Evolutionary conservation across 2,888 invertebrate species (phyloP).

Genomic region (Drosophila suboccidentalis): DNA sequence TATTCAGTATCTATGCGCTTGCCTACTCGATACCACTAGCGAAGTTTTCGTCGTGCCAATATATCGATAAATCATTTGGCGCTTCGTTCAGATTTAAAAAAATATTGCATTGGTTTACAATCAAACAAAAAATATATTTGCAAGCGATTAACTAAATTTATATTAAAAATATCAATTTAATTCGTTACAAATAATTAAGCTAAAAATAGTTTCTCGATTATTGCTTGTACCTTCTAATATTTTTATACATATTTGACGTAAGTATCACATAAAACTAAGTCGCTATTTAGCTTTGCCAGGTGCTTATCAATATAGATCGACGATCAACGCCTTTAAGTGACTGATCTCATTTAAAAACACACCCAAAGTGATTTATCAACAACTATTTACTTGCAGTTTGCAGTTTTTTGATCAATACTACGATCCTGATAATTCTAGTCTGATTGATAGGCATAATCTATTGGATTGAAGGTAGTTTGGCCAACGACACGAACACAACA

Average conservation of each 20-base stretch:
- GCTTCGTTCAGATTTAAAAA: neutral
- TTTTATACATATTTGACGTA: neutral
- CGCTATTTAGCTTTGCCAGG: neutral
- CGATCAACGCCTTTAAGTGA: conserved; percentile 10
- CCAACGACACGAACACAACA: conserved; percentile 39
- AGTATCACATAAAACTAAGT: neutral
- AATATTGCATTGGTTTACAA: neutral
- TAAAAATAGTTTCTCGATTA: neutral
- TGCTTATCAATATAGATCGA: conserved; percentile 1
- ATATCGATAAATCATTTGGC: conserved; percentile 11
- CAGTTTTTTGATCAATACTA: conserved; percentile 1
- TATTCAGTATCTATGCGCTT: too few relatives aligned
- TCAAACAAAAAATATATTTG: neutral
- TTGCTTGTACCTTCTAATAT: neutral
- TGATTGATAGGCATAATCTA: conserved; percentile 20
- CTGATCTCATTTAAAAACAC: conserved; percentile 29
- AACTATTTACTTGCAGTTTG: conserved; percentile 1
- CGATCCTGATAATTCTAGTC: conserved; percentile 21
- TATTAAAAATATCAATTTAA: too few relatives aligned
- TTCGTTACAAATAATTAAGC: neutral
- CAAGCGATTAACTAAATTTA: neutral
- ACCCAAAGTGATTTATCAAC: conserved; percentile 30
- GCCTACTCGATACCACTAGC: too few relatives aligned
- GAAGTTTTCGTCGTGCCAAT: neutral
- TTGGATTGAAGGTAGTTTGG: conserved; percentile 44